Evolutionary conservation across 2,797 vertebrate genomes (phyloP).

Genomic region (Sebastes wilsoni): DNA sequence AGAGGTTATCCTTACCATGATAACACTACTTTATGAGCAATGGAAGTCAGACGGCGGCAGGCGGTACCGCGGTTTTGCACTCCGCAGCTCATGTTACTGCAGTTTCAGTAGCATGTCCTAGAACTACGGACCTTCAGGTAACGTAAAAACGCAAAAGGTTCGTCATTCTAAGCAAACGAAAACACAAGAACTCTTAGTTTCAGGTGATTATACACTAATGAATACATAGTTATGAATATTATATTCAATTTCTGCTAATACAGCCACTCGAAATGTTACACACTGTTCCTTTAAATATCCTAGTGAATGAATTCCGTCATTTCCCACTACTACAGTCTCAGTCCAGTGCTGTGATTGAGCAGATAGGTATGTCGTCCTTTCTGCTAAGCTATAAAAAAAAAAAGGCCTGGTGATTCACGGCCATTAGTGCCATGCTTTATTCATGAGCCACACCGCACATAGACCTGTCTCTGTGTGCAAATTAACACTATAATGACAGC

Average conservation of each 20-base stretch:
- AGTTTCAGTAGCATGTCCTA: accelerated
- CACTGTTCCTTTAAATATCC: background rate
- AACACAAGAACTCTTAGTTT: no score
- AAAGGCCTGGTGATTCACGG: background rate
- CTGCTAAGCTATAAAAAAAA: background rate
- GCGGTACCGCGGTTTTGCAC: accelerated
- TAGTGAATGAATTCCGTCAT: background rate
- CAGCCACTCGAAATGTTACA: background rate
- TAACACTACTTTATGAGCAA: background rate
- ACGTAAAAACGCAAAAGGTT: background rate
- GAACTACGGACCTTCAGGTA: background rate
- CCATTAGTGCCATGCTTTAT: slow-evolving; percentile 44
- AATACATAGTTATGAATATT: no score
- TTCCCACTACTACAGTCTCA: background rate
- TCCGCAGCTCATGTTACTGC: background rate
- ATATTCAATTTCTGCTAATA: accelerated
- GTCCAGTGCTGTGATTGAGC: background rate
- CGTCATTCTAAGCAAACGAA: background rate
- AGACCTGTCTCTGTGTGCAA: background rate
- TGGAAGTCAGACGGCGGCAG: background rate
- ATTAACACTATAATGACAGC: slow-evolving; percentile 29
- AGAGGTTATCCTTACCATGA: background rate
- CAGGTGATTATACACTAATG: no score
- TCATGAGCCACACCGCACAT: slow-evolving; percentile 24
- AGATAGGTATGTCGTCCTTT: background rate